Base-by-base conservation (phyloP, 1,140 invertebrate genomes). In the Gryon sp. region DNA sequence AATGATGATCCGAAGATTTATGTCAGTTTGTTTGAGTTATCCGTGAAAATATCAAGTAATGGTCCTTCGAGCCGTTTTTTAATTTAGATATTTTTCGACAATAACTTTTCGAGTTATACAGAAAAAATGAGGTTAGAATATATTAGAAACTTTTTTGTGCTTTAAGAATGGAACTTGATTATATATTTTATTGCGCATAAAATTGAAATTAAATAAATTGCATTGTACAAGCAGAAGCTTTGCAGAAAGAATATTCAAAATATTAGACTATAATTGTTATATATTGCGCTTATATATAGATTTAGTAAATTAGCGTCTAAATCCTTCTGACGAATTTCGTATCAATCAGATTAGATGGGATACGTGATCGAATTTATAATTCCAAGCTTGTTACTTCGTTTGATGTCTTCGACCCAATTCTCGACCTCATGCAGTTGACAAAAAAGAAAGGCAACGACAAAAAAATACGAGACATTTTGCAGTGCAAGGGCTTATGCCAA, bases 351-450 rank as follows among this genome's bases (percentile, higher is more conserved):
- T 53, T 70, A 53, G 55, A 70, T 70, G 28, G 18, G 26, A 70
- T 70, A 70, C 66, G 66, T 70, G 66, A 60, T 70, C 28, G 55
- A 60, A 52, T 60, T 70, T 60, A 43, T 70, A 70, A 70, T 70
- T 62, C 26, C 19, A 2, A 52, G 34, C 45, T 59, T 41, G 65
- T 69, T 59, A 59, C 46, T 59, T 50, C 20, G 52, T 50, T 69
- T 59, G 41, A 52, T 68, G 50, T 57, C 43, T 50, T 43, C 22
- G 34, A 59, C 53, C 43, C 18, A 36, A 60, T 69, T 69, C 22
- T 30, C 45, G 6, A 7, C 9, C 32, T 50, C n/a, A 9, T 9
- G 6, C 2, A 43, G 52, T 52, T 32, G 26, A 7, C 28, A 41
- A 19, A 30, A 48, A 62, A 30, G n/a, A n/a, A n/a, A n/a, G n/a